Conservation (phyloP, 2,797 vertebrate species). For the Pelodytes ibericus region DNA sequence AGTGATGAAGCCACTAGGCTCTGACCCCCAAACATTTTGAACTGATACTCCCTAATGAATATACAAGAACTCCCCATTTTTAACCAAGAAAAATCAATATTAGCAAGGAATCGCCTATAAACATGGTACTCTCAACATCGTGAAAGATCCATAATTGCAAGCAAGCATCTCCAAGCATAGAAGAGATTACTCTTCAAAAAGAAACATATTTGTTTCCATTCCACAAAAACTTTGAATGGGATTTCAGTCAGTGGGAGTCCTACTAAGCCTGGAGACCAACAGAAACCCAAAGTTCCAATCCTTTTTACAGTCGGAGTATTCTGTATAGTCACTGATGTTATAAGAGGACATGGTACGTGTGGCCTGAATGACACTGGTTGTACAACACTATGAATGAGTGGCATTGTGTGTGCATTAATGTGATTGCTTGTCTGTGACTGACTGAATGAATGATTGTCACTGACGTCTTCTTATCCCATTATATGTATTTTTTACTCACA, state of each 20-base stretch:
- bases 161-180: neutral
- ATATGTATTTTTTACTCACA: constrained; percentile 54
- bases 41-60: constrained; percentile 19
- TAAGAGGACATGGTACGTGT: constrained; percentile 4
- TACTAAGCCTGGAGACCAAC: neutral
- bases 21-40: constrained; percentile 33
- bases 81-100: neutral
- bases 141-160: neutral
- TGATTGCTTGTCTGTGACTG: neutral
- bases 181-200: neutral
- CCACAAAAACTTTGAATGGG: neutral
- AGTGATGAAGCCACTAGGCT: constrained; percentile 50
- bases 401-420: constrained; percentile 1
- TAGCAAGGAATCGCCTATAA: constrained; percentile 2
- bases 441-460: neutral
- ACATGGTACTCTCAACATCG: constrained; percentile 13
- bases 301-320: constrained; percentile 6
- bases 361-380: constrained; percentile 30
- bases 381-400: constrained; percentile 9
- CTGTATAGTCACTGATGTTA: constrained; percentile 25
- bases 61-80: constrained; percentile 13
- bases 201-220: neutral
- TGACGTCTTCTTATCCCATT: constrained; percentile 22
- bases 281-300: neutral
- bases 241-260: neutral